Base-by-base conservation (phyloP, 53 echinoderm and acorn worm genomes). In the Crossaster papposus region DNA sequence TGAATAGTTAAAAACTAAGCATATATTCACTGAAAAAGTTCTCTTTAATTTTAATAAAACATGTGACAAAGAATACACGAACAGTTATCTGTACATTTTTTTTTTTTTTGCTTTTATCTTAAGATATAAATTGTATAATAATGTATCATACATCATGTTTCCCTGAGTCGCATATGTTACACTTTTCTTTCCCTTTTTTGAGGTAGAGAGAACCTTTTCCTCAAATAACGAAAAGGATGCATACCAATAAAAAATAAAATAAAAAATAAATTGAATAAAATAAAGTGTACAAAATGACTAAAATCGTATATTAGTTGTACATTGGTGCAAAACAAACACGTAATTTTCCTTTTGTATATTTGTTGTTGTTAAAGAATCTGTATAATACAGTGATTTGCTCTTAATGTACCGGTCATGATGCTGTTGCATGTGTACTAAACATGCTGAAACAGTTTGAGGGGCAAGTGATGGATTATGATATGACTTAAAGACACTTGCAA, bases 91-190 rank as follows among this genome's bases (percentile, higher is more conserved):
- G 87, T 87, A 87, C 87, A 87, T 18, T 74, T 51, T 72, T 2
- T 87, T 36, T 75, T 87, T 87, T 87, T 87, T 55, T 1, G 15
- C 0, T 54, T 85, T 11, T 87, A 58, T 87, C 36, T 62, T 76
- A 76, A 54, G 80, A 80, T 80, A 87, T 87, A 87, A 87, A 87
- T 77, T 62, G 87, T 87, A 87, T 87, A 51, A 75, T 85, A 72
- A 71, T 72, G 85, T 83, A 85, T 85, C 52, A 54, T 87, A 87
- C 77, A 87, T 58, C 26, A 77, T 75, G 28, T 22, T 36, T 87
- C 87, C 87, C 87, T 87, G 87, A 87, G 87, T 54, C 87, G 32
- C 72, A 63, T 54, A 72, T 55, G 30, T 87, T 54, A 75, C 75
- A 74, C 54, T 54, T 85, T 76, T 76, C 9, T 44, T 44, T 44